Percentiles rank a stretch among this genome's conserved stretches.
These are phyloP conservation scores for Orthonevra nobilis DNA, from an alignment of 2,888 invertebrate species.

Conservation along the genomic window DNA sequence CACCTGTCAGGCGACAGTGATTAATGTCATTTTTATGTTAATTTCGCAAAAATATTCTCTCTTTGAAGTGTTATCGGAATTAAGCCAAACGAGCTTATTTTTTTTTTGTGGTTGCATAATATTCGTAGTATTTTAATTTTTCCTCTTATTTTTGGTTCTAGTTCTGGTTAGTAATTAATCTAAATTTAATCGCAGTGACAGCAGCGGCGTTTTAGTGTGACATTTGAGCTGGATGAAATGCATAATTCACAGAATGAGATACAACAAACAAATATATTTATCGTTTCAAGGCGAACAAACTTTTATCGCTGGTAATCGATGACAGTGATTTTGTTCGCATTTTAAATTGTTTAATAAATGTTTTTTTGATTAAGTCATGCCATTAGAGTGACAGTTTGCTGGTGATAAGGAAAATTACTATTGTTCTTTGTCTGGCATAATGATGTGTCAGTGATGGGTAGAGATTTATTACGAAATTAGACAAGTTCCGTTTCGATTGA, in stretches of 20 bases:
- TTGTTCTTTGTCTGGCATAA: neutral
- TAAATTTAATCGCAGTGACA: constrained; percentile 38
- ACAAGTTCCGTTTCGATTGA: neutral
- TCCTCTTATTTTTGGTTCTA: constrained; percentile 6
- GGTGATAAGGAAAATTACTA: neutral
- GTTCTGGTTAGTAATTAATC: constrained; percentile 58
- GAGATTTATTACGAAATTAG: constrained; percentile 18
- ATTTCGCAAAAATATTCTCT: constrained; percentile 42
- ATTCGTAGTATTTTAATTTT: neutral
- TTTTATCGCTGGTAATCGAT: constrained; percentile 59
- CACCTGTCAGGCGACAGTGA: constrained; percentile 60
- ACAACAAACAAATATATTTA: constrained; percentile 20
- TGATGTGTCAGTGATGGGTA: neutral
- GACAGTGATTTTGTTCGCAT: constrained; percentile 67
- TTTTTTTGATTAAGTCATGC: constrained; percentile 47
- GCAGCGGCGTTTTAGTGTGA: neutral
- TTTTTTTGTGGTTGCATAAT: constrained; percentile 41
- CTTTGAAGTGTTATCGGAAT: constrained; percentile 28
- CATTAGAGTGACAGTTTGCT: constrained; percentile 45
- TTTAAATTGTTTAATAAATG: constrained; percentile 58
- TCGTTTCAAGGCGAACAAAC: constrained; percentile 29
- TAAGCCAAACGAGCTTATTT: constrained; percentile 32
- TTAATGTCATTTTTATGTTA: constrained; percentile 67
- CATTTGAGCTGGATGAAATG: constrained; percentile 24
- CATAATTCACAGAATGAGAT: constrained; percentile 58